A percentile compares a stretch with the other conserved stretches of the same genome.
Conservation (phyloP, 2,888 invertebrate genomes). For the Disparrhopalites patrizii region DNA sequence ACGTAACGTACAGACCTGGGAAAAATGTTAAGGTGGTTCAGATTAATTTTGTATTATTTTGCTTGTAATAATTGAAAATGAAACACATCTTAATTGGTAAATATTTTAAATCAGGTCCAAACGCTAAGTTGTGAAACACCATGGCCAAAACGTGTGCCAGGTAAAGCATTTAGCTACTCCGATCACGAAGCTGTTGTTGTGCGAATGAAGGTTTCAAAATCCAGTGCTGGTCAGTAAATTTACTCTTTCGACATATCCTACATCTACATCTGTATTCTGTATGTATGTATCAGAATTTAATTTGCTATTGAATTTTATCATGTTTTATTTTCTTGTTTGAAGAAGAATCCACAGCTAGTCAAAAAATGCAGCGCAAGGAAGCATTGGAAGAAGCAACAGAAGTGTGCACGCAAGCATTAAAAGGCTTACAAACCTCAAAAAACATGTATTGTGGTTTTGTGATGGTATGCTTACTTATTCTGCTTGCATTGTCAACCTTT, state of each 20-base stretch:
- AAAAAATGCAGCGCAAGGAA: constrained; percentile 30
- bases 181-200: constrained; percentile 84
- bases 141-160: constrained; percentile 68
- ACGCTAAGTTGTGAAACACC: constrained; percentile 64
- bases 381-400: constrained; percentile 59
- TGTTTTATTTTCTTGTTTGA: background rate
- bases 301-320: background rate
- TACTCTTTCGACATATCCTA: too few species aligned
- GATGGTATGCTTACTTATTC: constrained; percentile 35
- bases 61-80: background rate
- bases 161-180: constrained; percentile 70
- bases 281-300: background rate
- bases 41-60: background rate
- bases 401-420: constrained; percentile 60
- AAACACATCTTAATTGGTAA: background rate
- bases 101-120: constrained; percentile 51
- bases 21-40: constrained; percentile 37
- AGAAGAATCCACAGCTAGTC: constrained; percentile 1
- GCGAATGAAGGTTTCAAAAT: constrained; percentile 52
- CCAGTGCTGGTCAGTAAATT: constrained; percentile 31
- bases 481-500: constrained; percentile 37
- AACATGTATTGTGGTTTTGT: constrained; percentile 41
- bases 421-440: constrained; percentile 53
- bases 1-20: constrained; percentile 67
- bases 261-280: too few species aligned